A percentile compares a stretch with the other conserved stretches of the same genome.
These are phyloP conservation scores for Exephanes ischioxanthus DNA, from an alignment of 2,888 invertebrate species.

Conservation along the genomic window DNA sequence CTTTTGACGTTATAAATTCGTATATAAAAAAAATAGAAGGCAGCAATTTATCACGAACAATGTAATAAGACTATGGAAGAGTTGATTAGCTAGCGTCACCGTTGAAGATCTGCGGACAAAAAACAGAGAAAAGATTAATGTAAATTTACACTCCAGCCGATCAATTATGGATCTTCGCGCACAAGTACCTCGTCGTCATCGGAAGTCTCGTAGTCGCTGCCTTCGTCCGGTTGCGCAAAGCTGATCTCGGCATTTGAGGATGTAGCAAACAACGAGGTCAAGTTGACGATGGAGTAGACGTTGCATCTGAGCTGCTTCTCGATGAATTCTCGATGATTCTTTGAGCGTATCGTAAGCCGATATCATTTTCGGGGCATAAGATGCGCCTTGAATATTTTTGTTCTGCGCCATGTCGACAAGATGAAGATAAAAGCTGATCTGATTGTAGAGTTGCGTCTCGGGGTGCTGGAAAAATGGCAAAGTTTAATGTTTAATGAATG, in stretches of 20 bases:
- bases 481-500: background rate
- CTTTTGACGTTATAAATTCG: background rate
- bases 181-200: slow-evolving; percentile 37
- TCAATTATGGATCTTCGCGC: background rate
- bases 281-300: slow-evolving; percentile 89
- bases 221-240: slow-evolving; percentile 32
- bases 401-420: slow-evolving; percentile 90
- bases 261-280: slow-evolving; percentile 86
- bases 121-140: slow-evolving; percentile 1
- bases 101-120: slow-evolving; percentile 12
- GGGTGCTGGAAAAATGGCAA: slow-evolving; percentile 88
- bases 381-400: slow-evolving; percentile 82
- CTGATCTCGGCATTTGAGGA: background rate
- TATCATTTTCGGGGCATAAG: slow-evolving; percentile 82
- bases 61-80: background rate
- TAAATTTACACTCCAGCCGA: background rate
- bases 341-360: slow-evolving; percentile 88
- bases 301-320: slow-evolving; percentile 90
- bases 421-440: slow-evolving; percentile 92
- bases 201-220: slow-evolving; percentile 51
- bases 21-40: background rate
- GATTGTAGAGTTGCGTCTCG: slow-evolving; percentile 93
- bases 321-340: slow-evolving; percentile 89
- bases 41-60: slow-evolving; percentile 22
- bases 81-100: background rate